Percentiles rank a stretch among this genome's conserved stretches.
phyloP scores from a whole-genome alignment of 2,888 invertebrate genomes.

The Horisme vitalbata region DNA sequence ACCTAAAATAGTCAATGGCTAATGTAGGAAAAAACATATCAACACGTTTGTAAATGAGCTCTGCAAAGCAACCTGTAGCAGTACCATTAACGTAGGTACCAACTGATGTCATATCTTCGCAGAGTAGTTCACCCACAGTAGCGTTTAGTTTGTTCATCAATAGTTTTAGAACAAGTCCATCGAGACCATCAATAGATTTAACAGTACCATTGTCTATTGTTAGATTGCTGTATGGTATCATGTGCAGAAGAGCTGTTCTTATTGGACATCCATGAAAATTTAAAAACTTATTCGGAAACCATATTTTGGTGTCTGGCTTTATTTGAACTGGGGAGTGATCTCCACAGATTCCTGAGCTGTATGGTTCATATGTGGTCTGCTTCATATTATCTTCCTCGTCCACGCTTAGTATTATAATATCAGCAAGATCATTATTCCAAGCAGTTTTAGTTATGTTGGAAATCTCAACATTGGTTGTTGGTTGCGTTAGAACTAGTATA shows the following conservation, averaged over 20 bases:
- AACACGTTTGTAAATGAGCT: conserved; percentile 42
- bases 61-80: conserved; percentile 41
- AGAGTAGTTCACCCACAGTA: conserved; percentile 38
- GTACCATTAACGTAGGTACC: conserved; percentile 43
- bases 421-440: conserved; percentile 51
- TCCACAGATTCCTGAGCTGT: conserved; percentile 44
- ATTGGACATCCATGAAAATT: conserved; percentile 58
- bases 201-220: conserved; percentile 37
- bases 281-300: conserved; percentile 52
- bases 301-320: conserved; percentile 24
- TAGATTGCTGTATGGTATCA: conserved; percentile 41
- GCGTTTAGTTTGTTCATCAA: conserved; percentile 48
- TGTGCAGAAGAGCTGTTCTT: conserved; percentile 37
- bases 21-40: conserved; percentile 51
- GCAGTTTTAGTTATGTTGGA: conserved; percentile 42
- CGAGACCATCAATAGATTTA: conserved; percentile 43
- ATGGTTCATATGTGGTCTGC: conserved; percentile 54
- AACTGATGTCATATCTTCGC: conserved; percentile 31
- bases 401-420: conserved; percentile 48
- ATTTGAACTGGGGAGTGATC: conserved; percentile 44
- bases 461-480: conserved; percentile 29
- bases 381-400: conserved; percentile 31
- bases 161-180: conserved; percentile 43
- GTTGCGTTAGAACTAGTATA: conserved; percentile 43
- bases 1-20: conserved; percentile 40